Percentiles rank a stretch among this genome's conserved stretches.
phyloP scores from a whole-genome alignment of 2,113 vertebrate species.

The Crotalus helleri region DNA sequence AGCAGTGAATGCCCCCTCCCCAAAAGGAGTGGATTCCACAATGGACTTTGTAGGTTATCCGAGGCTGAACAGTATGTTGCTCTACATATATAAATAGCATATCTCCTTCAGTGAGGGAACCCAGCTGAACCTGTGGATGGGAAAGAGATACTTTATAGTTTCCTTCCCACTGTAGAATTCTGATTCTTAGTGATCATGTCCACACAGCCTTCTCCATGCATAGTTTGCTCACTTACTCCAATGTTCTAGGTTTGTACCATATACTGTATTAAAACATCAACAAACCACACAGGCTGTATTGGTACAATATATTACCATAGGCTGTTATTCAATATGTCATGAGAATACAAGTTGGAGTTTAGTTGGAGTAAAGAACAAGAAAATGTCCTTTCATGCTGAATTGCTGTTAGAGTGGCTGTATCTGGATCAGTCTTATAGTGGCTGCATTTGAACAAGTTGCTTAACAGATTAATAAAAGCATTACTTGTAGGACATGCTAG shows the following conservation, averaged over 20 bases:
- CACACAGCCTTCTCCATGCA: neutral
- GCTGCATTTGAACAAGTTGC: neutral
- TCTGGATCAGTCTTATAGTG: neutral
- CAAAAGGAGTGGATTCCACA: too few relatives aligned
- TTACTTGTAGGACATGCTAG: neutral
- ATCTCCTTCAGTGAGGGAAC: neutral
- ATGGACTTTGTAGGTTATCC: too few relatives aligned
- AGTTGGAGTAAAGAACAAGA: neutral
- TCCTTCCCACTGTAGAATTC: neutral
- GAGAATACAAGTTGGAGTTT: neutral
- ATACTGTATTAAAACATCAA: neutral
- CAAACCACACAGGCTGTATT: neutral
- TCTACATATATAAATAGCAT: neutral
- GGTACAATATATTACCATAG: neutral
- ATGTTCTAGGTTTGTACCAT: neutral
- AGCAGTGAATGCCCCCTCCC: too few relatives aligned
- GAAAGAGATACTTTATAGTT: neutral
- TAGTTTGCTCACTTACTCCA: neutral
- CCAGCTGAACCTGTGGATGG: neutral
- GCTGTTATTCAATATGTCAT: neutral
- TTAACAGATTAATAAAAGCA: neutral
- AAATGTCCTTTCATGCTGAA: neutral
- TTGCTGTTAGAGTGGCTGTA: neutral
- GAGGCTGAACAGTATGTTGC: neutral
- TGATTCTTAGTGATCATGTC: neutral